Percentiles rank a stretch among this genome's conserved stretches.
Conservation (phyloP, 1,140 invertebrate genomes). For the Eupeodes corollae region DNA sequence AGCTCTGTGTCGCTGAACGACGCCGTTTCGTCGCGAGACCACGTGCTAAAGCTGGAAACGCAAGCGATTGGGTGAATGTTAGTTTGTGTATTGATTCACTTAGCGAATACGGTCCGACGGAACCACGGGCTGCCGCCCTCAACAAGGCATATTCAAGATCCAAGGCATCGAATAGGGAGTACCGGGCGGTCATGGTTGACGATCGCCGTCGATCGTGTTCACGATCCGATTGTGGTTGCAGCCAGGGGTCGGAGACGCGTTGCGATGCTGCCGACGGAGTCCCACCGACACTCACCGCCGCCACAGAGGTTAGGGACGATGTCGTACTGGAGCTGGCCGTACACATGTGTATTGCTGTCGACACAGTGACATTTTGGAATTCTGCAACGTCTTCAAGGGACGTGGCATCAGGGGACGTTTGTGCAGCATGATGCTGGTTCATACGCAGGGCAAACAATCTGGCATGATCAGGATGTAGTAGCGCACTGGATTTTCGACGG, state of each 20-base stretch:
- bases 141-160: slow-evolving; percentile 58
- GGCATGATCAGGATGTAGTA: slow-evolving; percentile 58
- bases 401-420: slow-evolving; percentile 33
- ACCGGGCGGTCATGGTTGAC: slow-evolving; percentile 45
- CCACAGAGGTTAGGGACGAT: slow-evolving; percentile 45
- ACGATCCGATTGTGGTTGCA: slow-evolving; percentile 34
- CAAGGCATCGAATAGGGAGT: slow-evolving; percentile 58
- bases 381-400: slow-evolving; percentile 35
- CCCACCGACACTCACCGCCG: slow-evolving; percentile 36
- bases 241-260: slow-evolving; percentile 38
- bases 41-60: slow-evolving; percentile 58
- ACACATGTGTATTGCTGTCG: slow-evolving; percentile 29
- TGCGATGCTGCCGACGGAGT: slow-evolving; percentile 38
- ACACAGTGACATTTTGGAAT: slow-evolving; percentile 31
- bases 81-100: slow-evolving; percentile 62
- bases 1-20: slow-evolving; percentile 41
- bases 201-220: slow-evolving; percentile 36
- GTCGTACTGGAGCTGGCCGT: slow-evolving; percentile 45
- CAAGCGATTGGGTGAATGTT: slow-evolving; percentile 62
- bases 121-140: slow-evolving; percentile 54
- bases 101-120: slow-evolving; percentile 57
- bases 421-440: slow-evolving; percentile 41
- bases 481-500: slow-evolving; percentile 44
- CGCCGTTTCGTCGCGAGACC: slow-evolving; percentile 54
- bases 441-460: slow-evolving; percentile 41